phyloP scores from a whole-genome alignment of 2,797 vertebrate genomes.

The Tenualosa thibaudeaui region DNA sequence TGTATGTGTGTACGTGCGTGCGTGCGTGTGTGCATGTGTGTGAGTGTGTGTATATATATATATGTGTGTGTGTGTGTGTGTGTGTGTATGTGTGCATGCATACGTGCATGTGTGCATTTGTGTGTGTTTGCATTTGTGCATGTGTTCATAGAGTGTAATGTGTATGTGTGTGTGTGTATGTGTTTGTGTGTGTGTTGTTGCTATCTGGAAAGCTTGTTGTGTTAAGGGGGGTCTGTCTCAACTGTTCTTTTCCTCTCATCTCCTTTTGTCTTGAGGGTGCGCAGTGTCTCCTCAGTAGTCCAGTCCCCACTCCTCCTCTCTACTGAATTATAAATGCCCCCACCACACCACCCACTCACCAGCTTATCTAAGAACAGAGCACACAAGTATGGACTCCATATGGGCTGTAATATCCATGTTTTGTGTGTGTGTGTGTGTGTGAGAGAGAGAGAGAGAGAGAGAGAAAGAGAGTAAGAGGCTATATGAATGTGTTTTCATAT shows the following conservation, averaged over 20 bases:
- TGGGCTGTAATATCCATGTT: slow-evolving; percentile 48
- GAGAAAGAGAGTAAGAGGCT: too few relatives aligned
- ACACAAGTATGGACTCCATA: slow-evolving; percentile 59
- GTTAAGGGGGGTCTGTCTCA: not conserved
- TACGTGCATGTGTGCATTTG: too few relatives aligned
- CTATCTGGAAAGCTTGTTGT: not conserved
- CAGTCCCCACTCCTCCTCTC: slow-evolving; percentile 50
- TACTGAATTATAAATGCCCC: slow-evolving; percentile 68
- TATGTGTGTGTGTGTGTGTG: too few relatives aligned
- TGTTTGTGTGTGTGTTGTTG: too few relatives aligned
- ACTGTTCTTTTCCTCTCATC: not conserved
- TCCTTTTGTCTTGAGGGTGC: slow-evolving; percentile 16
- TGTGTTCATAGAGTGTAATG: too few relatives aligned
- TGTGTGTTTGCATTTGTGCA: too few relatives aligned
- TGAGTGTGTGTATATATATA: too few relatives aligned
- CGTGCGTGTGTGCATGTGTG: too few relatives aligned
- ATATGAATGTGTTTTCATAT: too few relatives aligned
- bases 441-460: not conserved
- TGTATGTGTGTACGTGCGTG: too few relatives aligned
- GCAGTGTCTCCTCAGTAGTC: slow-evolving; percentile 15
- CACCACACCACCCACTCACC: slow-evolving; percentile 62
- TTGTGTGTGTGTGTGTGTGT: slow-evolving; percentile 25
- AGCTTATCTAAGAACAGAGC: slow-evolving; percentile 68
- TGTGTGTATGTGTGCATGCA: too few relatives aligned
- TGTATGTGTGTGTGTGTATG: too few relatives aligned